phyloP scores from a whole-genome alignment of 2,113 vertebrate genomes.

The Myrmecophaga tridactyla region DNA sequence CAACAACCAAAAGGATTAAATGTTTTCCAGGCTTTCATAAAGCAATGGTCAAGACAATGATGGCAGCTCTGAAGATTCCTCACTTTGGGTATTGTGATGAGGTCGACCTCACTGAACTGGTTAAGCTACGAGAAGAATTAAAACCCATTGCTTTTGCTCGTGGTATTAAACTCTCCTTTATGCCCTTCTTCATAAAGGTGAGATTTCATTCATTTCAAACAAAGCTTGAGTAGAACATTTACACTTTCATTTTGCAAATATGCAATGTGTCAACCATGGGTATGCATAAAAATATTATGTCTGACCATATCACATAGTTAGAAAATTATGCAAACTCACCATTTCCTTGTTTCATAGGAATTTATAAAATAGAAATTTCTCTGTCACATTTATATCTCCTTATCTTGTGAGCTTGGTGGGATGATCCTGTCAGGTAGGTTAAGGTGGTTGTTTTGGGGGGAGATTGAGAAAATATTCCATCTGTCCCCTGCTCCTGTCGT shows the following conservation, averaged over 20 bases:
- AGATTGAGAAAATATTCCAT: neutral
- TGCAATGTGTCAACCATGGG: neutral
- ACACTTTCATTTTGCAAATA: neutral
- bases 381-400: neutral
- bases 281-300: slow-evolving; percentile 3
- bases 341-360: neutral
- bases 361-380: slow-evolving; percentile 5
- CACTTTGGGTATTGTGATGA: slow-evolving; percentile 97
- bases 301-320: neutral
- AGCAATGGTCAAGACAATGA: slow-evolving; percentile 97
- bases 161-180: slow-evolving; percentile 92
- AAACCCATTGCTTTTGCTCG: slow-evolving; percentile 82
- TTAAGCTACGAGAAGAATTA: slow-evolving; percentile 88
- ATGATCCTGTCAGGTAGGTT: neutral
- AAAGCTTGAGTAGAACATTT: neutral
- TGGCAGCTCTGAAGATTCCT: slow-evolving; percentile 93
- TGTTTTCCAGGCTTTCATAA: slow-evolving; percentile 92
- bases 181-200: slow-evolving; percentile 99
- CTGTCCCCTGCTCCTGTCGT: neutral
- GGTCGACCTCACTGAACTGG: slow-evolving; percentile 90
- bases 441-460: neutral
- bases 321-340: neutral
- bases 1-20: neutral
- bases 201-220: slow-evolving; percentile 5
- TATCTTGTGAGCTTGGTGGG: neutral